Evolutionary conservation across 2,797 vertebrate genomes (phyloP), one percentile per base, ranked within the genome.

Genomic region (Uromys caudimaculatus): DNA sequence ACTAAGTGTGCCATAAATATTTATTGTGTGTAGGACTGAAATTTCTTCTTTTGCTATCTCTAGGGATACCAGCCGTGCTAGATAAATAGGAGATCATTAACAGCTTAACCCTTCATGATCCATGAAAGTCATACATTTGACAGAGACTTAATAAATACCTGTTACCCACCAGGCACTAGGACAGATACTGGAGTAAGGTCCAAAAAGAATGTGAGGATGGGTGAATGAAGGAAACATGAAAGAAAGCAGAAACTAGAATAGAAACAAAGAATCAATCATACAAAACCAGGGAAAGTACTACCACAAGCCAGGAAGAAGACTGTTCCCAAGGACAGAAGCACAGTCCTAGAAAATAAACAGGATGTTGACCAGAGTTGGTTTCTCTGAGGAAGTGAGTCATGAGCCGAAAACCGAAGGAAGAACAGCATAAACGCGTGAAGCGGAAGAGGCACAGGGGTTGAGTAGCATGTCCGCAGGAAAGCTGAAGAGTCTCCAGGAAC

Each of bases 41-140:
- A 88, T 88, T 85, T 95, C 76, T 91, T 96, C 29, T 35, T 56
- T 85, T 50, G 19, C 38, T 91, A 4, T 92, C 82, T 85, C 94
- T 77, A 93, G 73, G 17, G 73, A 97, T 56, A 92, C 62, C 27
- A 88, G 95, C 94, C 71, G 19, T 69, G 67, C 83, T 47, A 69
- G 38, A 50, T 67, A 93, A 93, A 86, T 81, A 54, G 77, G 35
- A 71, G 44, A 71, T 86, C 41, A 60, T 84, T 77, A 82, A 56
- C 38, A 85, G 56, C 50, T 90, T 69, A 82, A n/a, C 23, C 64
- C 58, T 78, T 96, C 50, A 29, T 58, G 38, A 5, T 23, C 52
- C 60, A 38, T 60, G 73, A 71, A 83, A 54, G 21, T 47, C 62
- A 52, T 58, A 90, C 73, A 6, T 50, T 60, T 76, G 71, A 56